Base-by-base conservation (phyloP, 2,888 invertebrate genomes). In the Rosalia funebris region DNA sequence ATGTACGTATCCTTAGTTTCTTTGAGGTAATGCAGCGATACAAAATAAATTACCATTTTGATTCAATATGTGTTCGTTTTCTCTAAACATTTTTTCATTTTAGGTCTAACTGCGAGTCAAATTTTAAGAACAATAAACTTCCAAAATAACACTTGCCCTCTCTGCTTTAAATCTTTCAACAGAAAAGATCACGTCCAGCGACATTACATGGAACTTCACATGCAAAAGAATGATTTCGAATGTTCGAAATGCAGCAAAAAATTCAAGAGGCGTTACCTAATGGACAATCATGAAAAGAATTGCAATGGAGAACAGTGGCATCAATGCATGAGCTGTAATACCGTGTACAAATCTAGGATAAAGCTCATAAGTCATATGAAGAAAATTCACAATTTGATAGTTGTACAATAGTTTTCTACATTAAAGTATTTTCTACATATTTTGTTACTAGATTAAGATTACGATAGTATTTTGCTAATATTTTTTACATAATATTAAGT, bases 101-200 rank as follows among this genome's bases (percentile, higher is more conserved):
- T 34, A 47, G 47, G 47, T 4, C 15, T 5, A 34, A 44, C 15
- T 32, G 5, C 0, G 0, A 34, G 16, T 9, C 7, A 50, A 25
- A 1, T 20, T 7, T 44, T 44, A 25, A 44, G 9, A 15, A 14
- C 0, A 3, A 5, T 50, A 11, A 15, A 39, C 37, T 72, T 74
- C 52, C 12, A 57, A 11, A 65, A 71, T 42, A 73, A 73, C 61
- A 62, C 60, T 0, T 77, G 77, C 55, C 74, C 72, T n/a, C 54
- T 73, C 46, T 80, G 79, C 60, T 62, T 39, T 25, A 73, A 72
- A 47, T 64, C 62, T 7, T 79, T 78, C 57, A 76, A 75, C 46
- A 66, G 77, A 37, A 79, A 78, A 50, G 73, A 75, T 52, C 75
- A 77, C 42, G 70, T 67, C 0, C 72, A 71, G 39, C 57, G 73